Evolutionary conservation across 1,140 invertebrate species (phyloP).

Genomic region (Conus ventricosus): DNA sequence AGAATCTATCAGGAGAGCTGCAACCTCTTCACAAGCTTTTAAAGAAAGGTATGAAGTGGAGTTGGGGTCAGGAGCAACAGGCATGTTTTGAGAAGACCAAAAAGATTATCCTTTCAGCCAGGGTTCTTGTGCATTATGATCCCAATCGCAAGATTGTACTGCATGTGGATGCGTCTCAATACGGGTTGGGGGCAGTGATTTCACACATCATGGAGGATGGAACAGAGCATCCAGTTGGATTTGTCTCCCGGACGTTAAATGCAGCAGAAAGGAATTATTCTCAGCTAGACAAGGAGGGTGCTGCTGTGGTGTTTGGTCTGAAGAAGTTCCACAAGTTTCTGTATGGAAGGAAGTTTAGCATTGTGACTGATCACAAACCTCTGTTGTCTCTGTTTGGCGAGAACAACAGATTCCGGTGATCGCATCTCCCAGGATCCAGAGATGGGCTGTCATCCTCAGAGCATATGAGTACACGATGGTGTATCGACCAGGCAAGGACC

Average conservation of each 20-base stretch:
- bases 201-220: constrained; percentile 58
- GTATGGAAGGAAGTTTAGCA: constrained; percentile 72
- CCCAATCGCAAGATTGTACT: constrained; percentile 50
- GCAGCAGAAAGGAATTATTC: constrained; percentile 76
- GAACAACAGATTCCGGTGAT: constrained; percentile 51
- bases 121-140: constrained; percentile 52
- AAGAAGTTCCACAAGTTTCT: constrained; percentile 74
- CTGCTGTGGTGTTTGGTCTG: too few relatives aligned
- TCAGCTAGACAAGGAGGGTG: too few relatives aligned
- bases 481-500: constrained; percentile 69
- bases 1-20: constrained; percentile 8
- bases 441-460: too few relatives aligned
- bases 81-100: background rate
- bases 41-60: constrained; percentile 37
- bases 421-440: too few relatives aligned
- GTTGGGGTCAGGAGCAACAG: too few relatives aligned
- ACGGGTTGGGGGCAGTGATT: too few relatives aligned
- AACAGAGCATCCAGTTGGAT: constrained; percentile 73
- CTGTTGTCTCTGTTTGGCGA: constrained; percentile 71
- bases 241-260: constrained; percentile 73
- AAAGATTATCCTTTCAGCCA: too few relatives aligned
- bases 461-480: constrained; percentile 67
- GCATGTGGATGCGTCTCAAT: too few relatives aligned
- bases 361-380: constrained; percentile 76
- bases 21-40: constrained; percentile 48